Conservation (phyloP, 2,888 invertebrate species). For the Galerucella calmariensis region DNA sequence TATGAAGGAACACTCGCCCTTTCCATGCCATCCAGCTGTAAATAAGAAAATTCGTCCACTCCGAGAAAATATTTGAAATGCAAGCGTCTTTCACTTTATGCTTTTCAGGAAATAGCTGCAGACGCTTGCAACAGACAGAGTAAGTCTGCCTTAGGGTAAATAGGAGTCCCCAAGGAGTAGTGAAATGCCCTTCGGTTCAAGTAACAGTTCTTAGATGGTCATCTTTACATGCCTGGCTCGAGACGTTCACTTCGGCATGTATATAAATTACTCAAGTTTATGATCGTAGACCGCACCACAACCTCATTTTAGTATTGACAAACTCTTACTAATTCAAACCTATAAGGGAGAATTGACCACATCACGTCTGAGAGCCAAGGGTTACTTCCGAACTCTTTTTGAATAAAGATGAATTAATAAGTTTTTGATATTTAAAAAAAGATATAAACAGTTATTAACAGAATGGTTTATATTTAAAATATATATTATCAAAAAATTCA, state of each 20-base stretch:
- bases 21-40: neutral
- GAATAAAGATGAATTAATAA: neutral
- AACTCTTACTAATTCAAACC: constrained; percentile 41
- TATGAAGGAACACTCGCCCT: neutral
- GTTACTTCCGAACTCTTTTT: neutral
- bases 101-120: constrained; percentile 24
- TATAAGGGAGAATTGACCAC: constrained; percentile 19
- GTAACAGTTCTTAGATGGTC: constrained; percentile 55
- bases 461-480: too few species aligned
- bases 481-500: too few species aligned
- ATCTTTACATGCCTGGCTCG: constrained; percentile 54
- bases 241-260: constrained; percentile 60
- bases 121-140: constrained; percentile 25
- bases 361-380: neutral
- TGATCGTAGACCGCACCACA: constrained; percentile 65
- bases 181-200: constrained; percentile 53
- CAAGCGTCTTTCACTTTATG: constrained; percentile 30
- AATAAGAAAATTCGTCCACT: constrained; percentile 4
- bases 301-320: constrained; percentile 63
- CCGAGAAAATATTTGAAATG: constrained; percentile 16
- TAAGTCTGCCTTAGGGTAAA: constrained; percentile 27
- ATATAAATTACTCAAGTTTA: constrained; percentile 66
- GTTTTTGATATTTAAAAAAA: too few species aligned
- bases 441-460: too few species aligned
- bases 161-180: constrained; percentile 49